phyloP scores from a whole-genome alignment of 2,113 vertebrate genomes.

The Cyphomyrus discorhynchus region DNA sequence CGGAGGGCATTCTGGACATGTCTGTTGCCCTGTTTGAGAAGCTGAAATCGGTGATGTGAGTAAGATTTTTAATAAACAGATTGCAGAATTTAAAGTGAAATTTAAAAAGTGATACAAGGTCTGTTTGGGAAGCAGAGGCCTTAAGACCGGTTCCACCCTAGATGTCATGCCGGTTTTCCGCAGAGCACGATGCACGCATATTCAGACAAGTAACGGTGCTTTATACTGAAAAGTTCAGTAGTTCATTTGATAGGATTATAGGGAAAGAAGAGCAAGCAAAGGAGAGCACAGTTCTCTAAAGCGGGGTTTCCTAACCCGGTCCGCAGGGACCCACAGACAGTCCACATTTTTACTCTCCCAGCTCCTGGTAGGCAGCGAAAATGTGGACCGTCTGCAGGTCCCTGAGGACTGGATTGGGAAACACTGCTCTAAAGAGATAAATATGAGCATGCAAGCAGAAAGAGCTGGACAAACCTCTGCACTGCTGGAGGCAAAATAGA shows the following conservation, averaged over 20 bases:
- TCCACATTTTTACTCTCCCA: not conserved
- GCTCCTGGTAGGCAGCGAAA: not conserved
- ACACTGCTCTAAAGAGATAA: not conserved
- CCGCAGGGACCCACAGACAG: not conserved
- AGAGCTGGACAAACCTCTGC: not conserved
- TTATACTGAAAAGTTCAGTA: not conserved
- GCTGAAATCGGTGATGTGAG: not conserved
- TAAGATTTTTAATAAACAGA: not conserved
- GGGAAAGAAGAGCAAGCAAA: not conserved
- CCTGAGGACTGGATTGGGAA: not conserved
- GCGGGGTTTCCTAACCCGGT: not conserved
- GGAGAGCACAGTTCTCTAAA: not conserved
- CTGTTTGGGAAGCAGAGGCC: not conserved
- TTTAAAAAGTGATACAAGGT: not conserved
- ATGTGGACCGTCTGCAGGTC: not conserved
- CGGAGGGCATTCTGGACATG: not conserved
- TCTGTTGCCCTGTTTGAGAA: not conserved
- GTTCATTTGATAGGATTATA: not conserved
- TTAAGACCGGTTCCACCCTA: not conserved
- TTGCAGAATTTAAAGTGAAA: not conserved
- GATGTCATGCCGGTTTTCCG: not conserved
- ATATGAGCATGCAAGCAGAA: not conserved
- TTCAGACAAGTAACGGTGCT: not conserved
- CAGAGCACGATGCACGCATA: not conserved
- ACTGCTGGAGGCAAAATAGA: not conserved